Evolutionary conservation across 2,113 vertebrate genomes (phyloP), one percentile per base, ranked within the genome.

Genomic region (Pterophyllum scalare): DNA sequence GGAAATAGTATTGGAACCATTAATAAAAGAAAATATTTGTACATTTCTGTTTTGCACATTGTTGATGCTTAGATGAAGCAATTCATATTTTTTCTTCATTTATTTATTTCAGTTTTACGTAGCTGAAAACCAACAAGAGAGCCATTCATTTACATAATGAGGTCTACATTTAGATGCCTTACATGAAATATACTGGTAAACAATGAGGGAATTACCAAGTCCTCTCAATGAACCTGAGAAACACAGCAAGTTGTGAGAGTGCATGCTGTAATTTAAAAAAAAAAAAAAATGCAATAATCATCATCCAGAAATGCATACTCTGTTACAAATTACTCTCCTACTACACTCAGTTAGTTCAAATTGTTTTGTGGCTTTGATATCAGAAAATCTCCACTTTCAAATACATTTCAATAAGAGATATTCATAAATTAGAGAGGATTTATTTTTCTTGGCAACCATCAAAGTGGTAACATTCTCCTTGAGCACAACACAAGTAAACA

Each of bases 401-500:
- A 49, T 70, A 54, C 56, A 59, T 88, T 79, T 85, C 78, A 87
- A 70, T 85, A 49, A 84, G 60, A 90, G 61, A 91, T 87, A 82
- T 79, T 92, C 74, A 75, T 60, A 87, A 90, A 91, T 91, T 86
- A 88, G 22, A 61, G 38, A 54, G 31, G 57, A 62, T 82, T 88
- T 91, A 82, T 90, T 91, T 92, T 83, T 88, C 80, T 92, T 90
- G 79, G 86, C 89, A 91, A 80, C 38, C 77, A 90, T 90, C 85
- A 90, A 91, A 94, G 92, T 62, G 78, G 81, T 90, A 78, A 90
- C 65, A 88, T 91, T 90, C 82, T 93, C 81, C 84, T 91, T 3
- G 12, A 87, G 74, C 80, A 60, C 52, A 88, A 79, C 75, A 65
- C 83, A 91, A 91, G 94, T 78, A 93, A 91, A 92, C 75, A 81